These are phyloP conservation scores for Pseudococcus viburni DNA, from an alignment of 2,888 invertebrate genomes.

Conservation along the genomic window DNA sequence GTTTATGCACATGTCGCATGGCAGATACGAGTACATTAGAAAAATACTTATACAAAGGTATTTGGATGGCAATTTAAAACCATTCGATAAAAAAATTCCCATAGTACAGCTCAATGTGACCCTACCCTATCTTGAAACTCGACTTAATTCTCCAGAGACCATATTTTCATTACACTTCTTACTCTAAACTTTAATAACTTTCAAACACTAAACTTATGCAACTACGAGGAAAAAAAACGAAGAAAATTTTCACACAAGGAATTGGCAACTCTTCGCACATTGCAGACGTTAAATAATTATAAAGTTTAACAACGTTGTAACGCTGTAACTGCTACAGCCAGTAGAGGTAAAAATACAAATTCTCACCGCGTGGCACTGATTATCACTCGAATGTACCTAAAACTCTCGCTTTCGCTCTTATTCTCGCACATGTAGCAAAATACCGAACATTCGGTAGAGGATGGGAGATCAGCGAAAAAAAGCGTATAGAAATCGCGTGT, in stretches of 20 bases:
- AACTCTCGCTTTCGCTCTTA: neutral
- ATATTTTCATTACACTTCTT: too few relatives aligned
- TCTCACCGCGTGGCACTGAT: neutral
- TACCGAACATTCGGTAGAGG: neutral
- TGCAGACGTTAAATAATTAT: neutral
- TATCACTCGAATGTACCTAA: neutral
- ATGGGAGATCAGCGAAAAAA: neutral
- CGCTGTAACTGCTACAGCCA: neutral
- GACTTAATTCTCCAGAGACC: too few relatives aligned
- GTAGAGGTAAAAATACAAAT: neutral
- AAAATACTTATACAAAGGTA: too few relatives aligned
- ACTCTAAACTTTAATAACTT: too few relatives aligned
- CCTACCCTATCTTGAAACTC: too few relatives aligned
- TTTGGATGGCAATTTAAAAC: too few relatives aligned
- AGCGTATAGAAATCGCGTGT: neutral
- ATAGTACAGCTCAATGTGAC: too few relatives aligned
- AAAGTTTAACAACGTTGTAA: neutral
- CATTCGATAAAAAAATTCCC: too few relatives aligned
- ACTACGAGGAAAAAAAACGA: neutral
- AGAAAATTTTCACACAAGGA: neutral
- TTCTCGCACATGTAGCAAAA: neutral
- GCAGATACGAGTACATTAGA: too few relatives aligned
- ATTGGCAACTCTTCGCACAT: neutral
- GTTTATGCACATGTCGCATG: neutral
- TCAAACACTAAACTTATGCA: neutral